Base-by-base conservation (phyloP, 2,888 invertebrate species). In the Aromia moschata region DNA sequence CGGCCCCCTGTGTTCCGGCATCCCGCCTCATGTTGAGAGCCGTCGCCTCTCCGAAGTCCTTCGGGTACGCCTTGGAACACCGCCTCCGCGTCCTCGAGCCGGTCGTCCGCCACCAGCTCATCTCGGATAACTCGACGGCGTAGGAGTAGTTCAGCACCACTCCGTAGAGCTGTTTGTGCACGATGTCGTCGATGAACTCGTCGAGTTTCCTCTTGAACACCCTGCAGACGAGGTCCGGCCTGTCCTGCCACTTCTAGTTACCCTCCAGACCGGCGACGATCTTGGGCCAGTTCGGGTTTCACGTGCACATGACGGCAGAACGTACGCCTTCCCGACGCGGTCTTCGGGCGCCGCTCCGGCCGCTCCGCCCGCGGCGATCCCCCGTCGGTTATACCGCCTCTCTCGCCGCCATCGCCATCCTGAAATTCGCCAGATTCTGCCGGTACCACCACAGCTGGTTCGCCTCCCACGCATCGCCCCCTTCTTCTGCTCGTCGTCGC, bases 281-380 rank as follows among this genome's bases (percentile, higher is more conserved):
- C 10, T 44, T 14, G 2, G 44, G 30, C 44, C 44, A 44, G 3
- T 11, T 12, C 14, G 43, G 43, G 12, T 43, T 43, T 1, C 43
- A 43, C 1, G 43, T 20, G n/a, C n/a, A n/a, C n/a, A n/a, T n/a
- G n/a, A n/a, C n/a, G n/a, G n/a, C n/a, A n/a, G n/a, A n/a, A n/a
- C n/a, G n/a, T n/a, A n/a, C n/a, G n/a, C n/a, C n/a, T n/a, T n/a
- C n/a, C n/a, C n/a, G n/a, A n/a, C n/a, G n/a, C n/a, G n/a, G n/a
- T n/a, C n/a, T n/a, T n/a, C n/a, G n/a, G n/a, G n/a, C n/a, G n/a
- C n/a, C n/a, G n/a, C n/a, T n/a, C n/a, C n/a, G n/a, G n/a, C n/a
- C n/a, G n/a, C n/a, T n/a, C n/a, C n/a, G n/a, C n/a, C n/a, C n/a
- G n/a, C n/a, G n/a, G n/a, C n/a, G n/a, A n/a, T n/a, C n/a, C n/a